These are phyloP conservation scores for Tilapia sparmanii DNA, from an alignment of 2,113 vertebrate genomes.

Conservation along the genomic window DNA sequence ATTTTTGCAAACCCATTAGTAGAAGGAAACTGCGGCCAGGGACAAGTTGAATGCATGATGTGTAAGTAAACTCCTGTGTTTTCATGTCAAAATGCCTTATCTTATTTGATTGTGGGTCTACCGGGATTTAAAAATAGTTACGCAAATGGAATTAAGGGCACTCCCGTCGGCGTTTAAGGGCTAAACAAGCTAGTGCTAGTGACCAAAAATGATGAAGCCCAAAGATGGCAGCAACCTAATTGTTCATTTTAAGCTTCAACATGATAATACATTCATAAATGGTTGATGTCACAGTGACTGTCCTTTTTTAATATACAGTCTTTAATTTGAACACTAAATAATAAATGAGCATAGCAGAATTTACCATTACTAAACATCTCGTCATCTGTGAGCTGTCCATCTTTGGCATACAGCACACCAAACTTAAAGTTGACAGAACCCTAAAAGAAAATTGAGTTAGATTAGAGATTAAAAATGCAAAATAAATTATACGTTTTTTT, in stretches of 20 bases:
- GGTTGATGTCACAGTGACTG: not conserved
- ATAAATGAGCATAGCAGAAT: not conserved
- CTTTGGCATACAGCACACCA: constrained; percentile 94
- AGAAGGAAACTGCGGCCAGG: not conserved
- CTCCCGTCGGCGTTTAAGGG: not conserved
- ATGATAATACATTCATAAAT: not conserved
- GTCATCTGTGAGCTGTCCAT: constrained; percentile 96
- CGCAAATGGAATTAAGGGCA: not conserved
- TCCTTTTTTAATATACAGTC: not conserved
- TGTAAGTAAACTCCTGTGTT: not conserved
- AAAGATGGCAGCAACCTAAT: not conserved
- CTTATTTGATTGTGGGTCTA: not conserved
- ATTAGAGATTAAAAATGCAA: not conserved
- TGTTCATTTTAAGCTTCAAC: not conserved
- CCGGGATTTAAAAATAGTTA: not conserved
- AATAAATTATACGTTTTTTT: not conserved
- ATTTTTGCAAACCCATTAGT: not conserved
- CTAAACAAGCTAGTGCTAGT: not conserved
- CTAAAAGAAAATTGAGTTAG: constrained; percentile 58
- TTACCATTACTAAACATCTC: constrained; percentile 99
- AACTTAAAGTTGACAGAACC: constrained; percentile 99
- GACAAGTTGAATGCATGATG: not conserved
- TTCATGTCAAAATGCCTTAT: not conserved
- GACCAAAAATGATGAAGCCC: not conserved
- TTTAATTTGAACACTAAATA: not conserved